A percentile compares a stretch with the other conserved stretches of the same genome.
Conservation (phyloP, 2,113 vertebrate species). For the Megaceryle maxima region DNA sequence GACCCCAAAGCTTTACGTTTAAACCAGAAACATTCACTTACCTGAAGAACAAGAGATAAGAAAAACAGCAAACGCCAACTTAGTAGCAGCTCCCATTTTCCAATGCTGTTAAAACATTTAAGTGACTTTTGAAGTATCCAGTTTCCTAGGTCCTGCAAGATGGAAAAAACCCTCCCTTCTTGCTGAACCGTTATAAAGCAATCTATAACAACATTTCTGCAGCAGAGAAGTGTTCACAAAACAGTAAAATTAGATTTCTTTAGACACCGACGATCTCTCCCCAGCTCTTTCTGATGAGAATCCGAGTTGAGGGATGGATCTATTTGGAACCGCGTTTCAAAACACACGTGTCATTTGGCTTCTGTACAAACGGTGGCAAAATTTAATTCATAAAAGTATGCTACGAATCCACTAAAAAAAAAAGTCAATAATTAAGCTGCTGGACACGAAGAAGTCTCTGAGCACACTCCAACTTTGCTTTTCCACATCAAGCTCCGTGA, state of each 20-base stretch:
- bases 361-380: conserved; percentile 66
- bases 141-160: conserved; percentile 69
- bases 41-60: conserved; percentile 99
- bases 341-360: conserved; percentile 71
- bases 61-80: conserved; percentile 97
- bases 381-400: conserved; percentile 59
- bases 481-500: background rate
- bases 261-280: background rate
- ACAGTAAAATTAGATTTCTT: conserved; percentile 42
- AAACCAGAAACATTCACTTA: conserved; percentile 72
- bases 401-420: conserved; percentile 24
- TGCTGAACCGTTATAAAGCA: conserved; percentile 72
- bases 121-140: conserved; percentile 75
- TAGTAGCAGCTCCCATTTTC: conserved; percentile 98
- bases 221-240: conserved; percentile 19
- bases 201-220: conserved; percentile 52
- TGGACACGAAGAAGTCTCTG: background rate
- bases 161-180: conserved; percentile 65
- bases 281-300: conserved; percentile 1
- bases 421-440: conserved; percentile 8
- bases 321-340: conserved; percentile 61
- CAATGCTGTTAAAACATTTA: conserved; percentile 73
- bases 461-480: background rate
- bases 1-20: background rate
- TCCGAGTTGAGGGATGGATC: conserved; percentile 10